These are phyloP conservation scores for Drosophila pallidifrons DNA, from an alignment of 1,140 invertebrate genomes.

Conservation along the genomic window DNA sequence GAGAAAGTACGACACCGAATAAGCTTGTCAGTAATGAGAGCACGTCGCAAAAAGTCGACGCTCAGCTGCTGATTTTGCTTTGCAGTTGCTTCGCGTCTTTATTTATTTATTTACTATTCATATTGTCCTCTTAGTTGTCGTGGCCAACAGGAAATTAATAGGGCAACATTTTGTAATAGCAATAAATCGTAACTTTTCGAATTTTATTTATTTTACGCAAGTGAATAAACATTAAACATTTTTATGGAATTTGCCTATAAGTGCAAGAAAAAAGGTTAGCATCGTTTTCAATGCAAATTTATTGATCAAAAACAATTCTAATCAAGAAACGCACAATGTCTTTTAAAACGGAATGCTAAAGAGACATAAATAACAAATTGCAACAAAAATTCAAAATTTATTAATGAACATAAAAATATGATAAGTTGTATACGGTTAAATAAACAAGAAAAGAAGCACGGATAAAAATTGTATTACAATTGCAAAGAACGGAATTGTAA, in stretches of 20 bases:
- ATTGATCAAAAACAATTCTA: slow-evolving; percentile 57
- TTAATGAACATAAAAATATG: slow-evolving; percentile 25
- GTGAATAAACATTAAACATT: too few species aligned
- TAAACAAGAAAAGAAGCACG: slow-evolving; percentile 2
- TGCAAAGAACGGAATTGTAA: slow-evolving; percentile 6
- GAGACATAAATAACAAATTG: slow-evolving; percentile 32
- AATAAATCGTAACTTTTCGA: too few species aligned
- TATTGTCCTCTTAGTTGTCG: slow-evolving; percentile 31
- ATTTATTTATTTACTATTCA: slow-evolving; percentile 76
- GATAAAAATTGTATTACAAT: slow-evolving; percentile 25
- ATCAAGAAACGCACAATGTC: slow-evolving; percentile 71
- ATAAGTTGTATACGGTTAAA: slow-evolving; percentile 31
- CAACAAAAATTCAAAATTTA: slow-evolving; percentile 48
- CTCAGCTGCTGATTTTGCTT: slow-evolving; percentile 67
- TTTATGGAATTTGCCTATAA: too few species aligned
- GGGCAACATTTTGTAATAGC: too few species aligned
- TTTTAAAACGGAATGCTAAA: slow-evolving; percentile 68
- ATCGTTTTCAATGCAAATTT: slow-evolving; percentile 20
- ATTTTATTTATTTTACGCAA: too few species aligned
- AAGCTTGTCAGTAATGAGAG: slow-evolving; percentile 15
- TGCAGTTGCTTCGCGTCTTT: slow-evolving; percentile 76
- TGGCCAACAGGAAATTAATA: neutral
- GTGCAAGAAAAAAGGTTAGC: too few species aligned
- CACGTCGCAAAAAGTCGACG: slow-evolving; percentile 15
- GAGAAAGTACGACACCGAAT: neutral